Conservation (phyloP, 2,797 vertebrate genomes). For the Liasis olivaceus region DNA sequence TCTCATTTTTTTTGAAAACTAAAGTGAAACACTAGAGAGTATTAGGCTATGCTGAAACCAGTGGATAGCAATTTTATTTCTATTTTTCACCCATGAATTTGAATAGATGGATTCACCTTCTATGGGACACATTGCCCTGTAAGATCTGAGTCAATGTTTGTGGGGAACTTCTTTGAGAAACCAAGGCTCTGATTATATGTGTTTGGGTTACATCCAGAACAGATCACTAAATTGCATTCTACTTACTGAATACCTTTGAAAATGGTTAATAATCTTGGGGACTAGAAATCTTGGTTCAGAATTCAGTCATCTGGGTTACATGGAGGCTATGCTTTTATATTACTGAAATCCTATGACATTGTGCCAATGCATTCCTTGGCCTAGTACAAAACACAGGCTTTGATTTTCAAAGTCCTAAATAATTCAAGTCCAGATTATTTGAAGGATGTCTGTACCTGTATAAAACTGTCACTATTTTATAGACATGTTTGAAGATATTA, state of each 20-base stretch:
- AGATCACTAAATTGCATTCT: neutral
- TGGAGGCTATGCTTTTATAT: neutral
- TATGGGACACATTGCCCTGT: neutral
- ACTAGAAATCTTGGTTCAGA: neutral
- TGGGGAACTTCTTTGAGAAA: neutral
- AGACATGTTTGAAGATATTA: neutral
- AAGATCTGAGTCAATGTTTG: neutral
- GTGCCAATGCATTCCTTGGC: neutral
- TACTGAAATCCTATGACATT: neutral
- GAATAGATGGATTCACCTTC: neutral
- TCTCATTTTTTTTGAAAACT: neutral
- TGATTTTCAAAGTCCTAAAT: neutral
- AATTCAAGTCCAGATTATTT: neutral
- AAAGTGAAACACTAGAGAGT: neutral
- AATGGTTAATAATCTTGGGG: neutral
- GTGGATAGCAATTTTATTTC: neutral
- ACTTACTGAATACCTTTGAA: neutral
- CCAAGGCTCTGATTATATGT: neutral
- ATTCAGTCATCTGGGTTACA: neutral
- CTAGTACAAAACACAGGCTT: neutral
- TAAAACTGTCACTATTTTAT: neutral
- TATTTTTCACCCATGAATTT: neutral
- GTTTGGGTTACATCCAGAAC: neutral
- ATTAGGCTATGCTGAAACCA: neutral
- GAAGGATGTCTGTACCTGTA: neutral